Evolutionary conservation across 2,113 vertebrate species (phyloP), one percentile per base, ranked within the genome.

Genomic region (Urocolius indicus): DNA sequence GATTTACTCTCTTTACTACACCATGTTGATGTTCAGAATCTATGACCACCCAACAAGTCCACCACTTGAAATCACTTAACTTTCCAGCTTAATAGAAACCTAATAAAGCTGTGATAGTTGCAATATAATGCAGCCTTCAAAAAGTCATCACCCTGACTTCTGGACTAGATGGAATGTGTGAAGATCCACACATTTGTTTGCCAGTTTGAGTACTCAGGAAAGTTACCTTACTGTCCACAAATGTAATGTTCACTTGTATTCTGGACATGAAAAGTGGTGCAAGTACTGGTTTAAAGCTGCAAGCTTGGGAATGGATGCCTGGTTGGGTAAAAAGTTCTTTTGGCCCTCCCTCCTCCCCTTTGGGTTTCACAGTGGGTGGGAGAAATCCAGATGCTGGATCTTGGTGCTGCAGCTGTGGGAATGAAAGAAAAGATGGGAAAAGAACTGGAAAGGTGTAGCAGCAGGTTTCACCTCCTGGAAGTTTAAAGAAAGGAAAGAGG

Each of bases 281-380:
- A 21, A 32, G 5, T 54, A 29, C 58, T 49, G 27, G 7, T 51
- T 80, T 59, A 63, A 65, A 66, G 10, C 11, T 78, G 48, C 7
- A 43, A 74, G 22, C 12, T 32, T 65, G 43, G 57, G 48, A 77
- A 48, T 5, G 6, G 24, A 61, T 14, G 54, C 24, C 5, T 12
- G 8, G 3, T 46, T 80, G 6, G 11, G 16, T 8, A 29, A 49
- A n/a, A 51, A 24, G 2, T 51, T 55, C 2, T 72, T 84, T 84
- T 51, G 32, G 9, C 1, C 0, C 4, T 51, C 7, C 2, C 4
- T 54, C n/a, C 73, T 52, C 65, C 8, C 4, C 10, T 89, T 62
- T 51, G 48, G 5, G 22, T 52, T 81, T 58, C 27, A 66, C 22
- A 9, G 15, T 23, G 34, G 45, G 14, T 5, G 21, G 34, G 27